Base-by-base conservation (phyloP, 2,797 vertebrate species). In the Anas bahamensis region DNA sequence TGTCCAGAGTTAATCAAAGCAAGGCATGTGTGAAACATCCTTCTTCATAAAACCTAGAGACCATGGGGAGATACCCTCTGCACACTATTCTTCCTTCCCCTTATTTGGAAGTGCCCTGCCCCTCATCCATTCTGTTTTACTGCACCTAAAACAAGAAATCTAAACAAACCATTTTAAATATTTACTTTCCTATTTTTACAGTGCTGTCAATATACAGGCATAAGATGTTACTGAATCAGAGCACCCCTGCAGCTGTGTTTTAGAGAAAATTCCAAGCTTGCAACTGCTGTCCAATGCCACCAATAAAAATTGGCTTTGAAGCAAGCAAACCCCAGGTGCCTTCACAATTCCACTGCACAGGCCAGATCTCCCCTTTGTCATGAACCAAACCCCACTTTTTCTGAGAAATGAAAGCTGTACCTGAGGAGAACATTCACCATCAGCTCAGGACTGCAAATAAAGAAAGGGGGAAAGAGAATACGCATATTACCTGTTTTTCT, bases 161-260 rank as follows among this genome's bases (percentile, higher is more conserved):
- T 73, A 90, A 93, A 85, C 50, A 90, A 93, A 64, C 28, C 8
- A 15, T 37, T 89, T 53, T 14, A 83, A 90, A 73, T 83, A 86
- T 81, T 95, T 87, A 76, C 63, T 73, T 94, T 73, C 24, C 10
- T 59, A 13, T 63, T 92, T 87, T 65, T 41, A 79, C 33, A 81
- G 39, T 44, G 19, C 13, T 81, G 41, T 68, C 66, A 50, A 90
- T 69, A 76, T 55, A n/a, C 1, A 0, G 52, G 46, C 10, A 90
- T 63, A 94, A 94, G 35, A 44, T 4, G 2, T 73, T 82, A 39
- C 52, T 86, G 35, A 3, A 5, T n/a, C 41, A 42, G 42, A 90
- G 66, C 37, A 72, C 4, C 6, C 28, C 37, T 26, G n/a, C 37
- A 66, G 65, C 31, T 48, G 29, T 24, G n/a, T n/a, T 78, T 79